Conservation (phyloP, 2,113 vertebrate species). For the Cariama cristata region DNA sequence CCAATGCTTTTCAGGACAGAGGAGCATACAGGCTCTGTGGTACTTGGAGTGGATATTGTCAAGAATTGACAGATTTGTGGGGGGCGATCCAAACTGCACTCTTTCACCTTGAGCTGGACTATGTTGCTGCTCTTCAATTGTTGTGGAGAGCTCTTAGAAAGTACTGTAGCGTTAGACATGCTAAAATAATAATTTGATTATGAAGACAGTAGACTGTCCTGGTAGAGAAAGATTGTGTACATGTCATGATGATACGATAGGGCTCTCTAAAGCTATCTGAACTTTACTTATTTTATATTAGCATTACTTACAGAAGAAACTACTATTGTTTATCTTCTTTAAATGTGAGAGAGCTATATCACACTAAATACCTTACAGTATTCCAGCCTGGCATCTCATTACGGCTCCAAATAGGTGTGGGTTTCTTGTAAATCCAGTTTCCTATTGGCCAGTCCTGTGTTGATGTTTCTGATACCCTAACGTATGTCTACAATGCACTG, state of each 20-base stretch:
- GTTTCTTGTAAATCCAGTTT: background rate
- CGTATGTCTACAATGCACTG: background rate
- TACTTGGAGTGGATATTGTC: background rate
- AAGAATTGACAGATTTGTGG: background rate
- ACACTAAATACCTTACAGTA: background rate
- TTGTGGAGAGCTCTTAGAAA: background rate
- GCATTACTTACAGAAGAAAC: background rate
- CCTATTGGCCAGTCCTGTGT: background rate
- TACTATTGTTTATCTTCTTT: background rate
- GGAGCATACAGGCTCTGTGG: background rate
- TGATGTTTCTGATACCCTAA: background rate
- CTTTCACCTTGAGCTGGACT: background rate
- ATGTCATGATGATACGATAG: background rate
- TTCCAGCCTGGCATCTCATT: background rate
- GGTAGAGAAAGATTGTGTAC: background rate
- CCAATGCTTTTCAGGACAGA: background rate
- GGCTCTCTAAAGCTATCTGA: background rate
- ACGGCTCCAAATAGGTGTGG: background rate
- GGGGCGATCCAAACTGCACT: fast-evolving
- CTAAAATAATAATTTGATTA: background rate
- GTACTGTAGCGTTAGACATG: background rate
- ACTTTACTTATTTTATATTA: background rate
- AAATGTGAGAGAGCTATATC: background rate
- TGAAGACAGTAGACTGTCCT: background rate
- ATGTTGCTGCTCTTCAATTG: background rate